Percentiles rank a stretch among this genome's conserved stretches.
phyloP scores from a whole-genome alignment of 92 coral and sea anemone genomes.

The Epizoanthus ramosus region DNA sequence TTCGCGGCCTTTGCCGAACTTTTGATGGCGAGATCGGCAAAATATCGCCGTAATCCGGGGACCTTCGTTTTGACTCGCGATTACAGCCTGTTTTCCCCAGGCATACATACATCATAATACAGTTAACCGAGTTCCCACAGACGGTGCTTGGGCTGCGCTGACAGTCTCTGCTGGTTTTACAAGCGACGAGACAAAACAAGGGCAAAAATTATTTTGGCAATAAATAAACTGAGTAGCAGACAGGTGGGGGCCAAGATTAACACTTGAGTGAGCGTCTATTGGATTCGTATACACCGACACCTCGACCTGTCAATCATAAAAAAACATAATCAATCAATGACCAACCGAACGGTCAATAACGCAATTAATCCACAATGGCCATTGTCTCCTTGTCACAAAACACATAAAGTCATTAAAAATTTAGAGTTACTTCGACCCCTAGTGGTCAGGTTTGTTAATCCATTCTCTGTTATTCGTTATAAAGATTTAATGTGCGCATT shows the following conservation, averaged over 20 bases:
- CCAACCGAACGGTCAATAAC: slow-evolving; percentile 36
- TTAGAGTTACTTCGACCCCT: slow-evolving; percentile 1
- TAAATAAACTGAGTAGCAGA: slow-evolving; percentile 20
- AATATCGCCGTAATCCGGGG: slow-evolving; percentile 88
- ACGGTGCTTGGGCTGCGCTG: background rate
- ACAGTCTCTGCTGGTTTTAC: background rate
- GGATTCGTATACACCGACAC: slow-evolving; percentile 2
- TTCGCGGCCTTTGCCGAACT: slow-evolving; percentile 42
- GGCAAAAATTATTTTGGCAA: slow-evolving; percentile 9
- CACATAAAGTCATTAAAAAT: slow-evolving; percentile 11
- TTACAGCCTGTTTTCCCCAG: slow-evolving; percentile 79
- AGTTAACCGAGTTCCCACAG: background rate
- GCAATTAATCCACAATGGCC: slow-evolving; percentile 8
- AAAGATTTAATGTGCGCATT: slow-evolving; percentile 15
- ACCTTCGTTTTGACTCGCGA: slow-evolving; percentile 61
- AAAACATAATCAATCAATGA: slow-evolving; percentile 10
- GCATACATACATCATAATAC: slow-evolving; percentile 77
- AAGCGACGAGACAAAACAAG: slow-evolving; percentile 36
- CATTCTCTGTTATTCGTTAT: background rate
- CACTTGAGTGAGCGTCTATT: slow-evolving; percentile 25
- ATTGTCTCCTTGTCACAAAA: slow-evolving; percentile 25
- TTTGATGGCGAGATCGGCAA: slow-evolving; percentile 87
- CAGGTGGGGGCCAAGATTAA: slow-evolving; percentile 22
- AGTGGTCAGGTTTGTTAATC: slow-evolving; percentile 10
- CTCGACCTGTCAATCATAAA: slow-evolving; percentile 31